Percentiles rank a stretch among this genome's conserved stretches.
Conservation (phyloP, 2,797 vertebrate species). For the Melanotaenia pygmaea region DNA sequence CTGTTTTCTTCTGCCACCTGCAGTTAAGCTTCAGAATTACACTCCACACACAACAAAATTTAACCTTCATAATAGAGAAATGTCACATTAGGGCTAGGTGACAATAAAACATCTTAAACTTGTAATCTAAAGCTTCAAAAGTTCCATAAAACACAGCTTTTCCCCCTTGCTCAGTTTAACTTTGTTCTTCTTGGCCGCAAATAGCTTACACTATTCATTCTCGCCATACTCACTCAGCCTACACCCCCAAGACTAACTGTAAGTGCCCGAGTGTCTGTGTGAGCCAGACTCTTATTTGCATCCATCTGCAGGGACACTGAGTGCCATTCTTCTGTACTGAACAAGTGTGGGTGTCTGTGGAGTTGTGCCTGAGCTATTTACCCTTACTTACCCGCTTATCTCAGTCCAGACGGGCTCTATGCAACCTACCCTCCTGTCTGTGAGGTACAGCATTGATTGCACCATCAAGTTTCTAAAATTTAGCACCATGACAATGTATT, state of each 20-base stretch:
- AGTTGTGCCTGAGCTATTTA: conserved; percentile 47
- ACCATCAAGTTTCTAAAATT: conserved; percentile 9
- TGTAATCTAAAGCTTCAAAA: neutral
- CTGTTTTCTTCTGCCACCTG: conserved; percentile 46
- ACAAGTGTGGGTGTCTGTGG: conserved; percentile 71
- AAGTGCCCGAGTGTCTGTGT: conserved; percentile 43
- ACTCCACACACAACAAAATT: neutral
- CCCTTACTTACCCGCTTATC: conserved; percentile 51
- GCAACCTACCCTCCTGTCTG: conserved; percentile 16
- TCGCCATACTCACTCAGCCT: conserved; percentile 20
- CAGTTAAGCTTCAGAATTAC: conserved; percentile 10
- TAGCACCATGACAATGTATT: neutral
- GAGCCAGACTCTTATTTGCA: conserved; percentile 62
- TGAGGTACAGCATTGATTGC: conserved; percentile 36
- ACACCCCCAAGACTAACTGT: conserved; percentile 44
- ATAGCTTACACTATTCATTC: neutral
- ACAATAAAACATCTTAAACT: neutral
- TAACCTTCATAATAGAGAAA: neutral
- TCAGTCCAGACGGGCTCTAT: conserved; percentile 43
- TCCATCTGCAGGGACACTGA: conserved; percentile 66
- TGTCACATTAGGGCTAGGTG: neutral
- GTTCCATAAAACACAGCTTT: neutral
- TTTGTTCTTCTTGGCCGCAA: conserved; percentile 5
- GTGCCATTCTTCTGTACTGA: conserved; percentile 62
- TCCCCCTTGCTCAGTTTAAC: neutral